Evolutionary conservation across 2,888 invertebrate species (phyloP), one percentile per base, ranked within the genome.

Genomic region (Halocaridina rubra): DNA sequence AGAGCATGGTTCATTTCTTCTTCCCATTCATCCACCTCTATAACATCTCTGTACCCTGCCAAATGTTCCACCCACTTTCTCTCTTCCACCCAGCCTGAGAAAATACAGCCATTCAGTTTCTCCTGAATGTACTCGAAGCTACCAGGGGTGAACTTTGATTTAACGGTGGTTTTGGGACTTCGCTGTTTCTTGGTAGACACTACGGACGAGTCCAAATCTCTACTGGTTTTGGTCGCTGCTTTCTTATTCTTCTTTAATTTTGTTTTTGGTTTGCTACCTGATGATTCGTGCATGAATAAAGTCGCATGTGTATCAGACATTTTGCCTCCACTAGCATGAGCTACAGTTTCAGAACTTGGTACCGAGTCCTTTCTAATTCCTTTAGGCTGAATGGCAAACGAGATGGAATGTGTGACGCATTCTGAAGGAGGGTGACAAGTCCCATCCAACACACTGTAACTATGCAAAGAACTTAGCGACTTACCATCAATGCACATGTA

Each of bases 11-110:
- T 77, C 74, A 86, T 84, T 19, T 86, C 84, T 29, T 67, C 74
- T 24, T 86, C 86, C 79, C 86, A 84, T 24, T 80, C 80, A 64
- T 86, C 86, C 77, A 84, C 80, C 46, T 84, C 77, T n/a, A 85
- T 74, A 3, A 84, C 57, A 57, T 84, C 84, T 57, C 84, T 61
- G 33, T 84, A 84, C 7, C 72, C 75, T 16, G 53, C 64, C n/a
- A 84, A 13, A 13, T 27, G 39, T 46, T 84, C 84, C 24, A 84
- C 84, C 79, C 80, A 84, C 32, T 57, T 59, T n/a, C 84, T 39
- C 30, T 84, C 84, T 3, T 80, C 84, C 13, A 84, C 74, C 84
- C 84, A 84, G 22, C 84, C 84, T 27, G 84, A 84, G 57, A 84
- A 84, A 27, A 84, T 53, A n/a, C 67, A 67, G 2, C 84, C 84